Percentiles rank a stretch among this genome's conserved stretches.
Conservation (phyloP, 2,797 vertebrate species). For the Strix occidentalis region DNA sequence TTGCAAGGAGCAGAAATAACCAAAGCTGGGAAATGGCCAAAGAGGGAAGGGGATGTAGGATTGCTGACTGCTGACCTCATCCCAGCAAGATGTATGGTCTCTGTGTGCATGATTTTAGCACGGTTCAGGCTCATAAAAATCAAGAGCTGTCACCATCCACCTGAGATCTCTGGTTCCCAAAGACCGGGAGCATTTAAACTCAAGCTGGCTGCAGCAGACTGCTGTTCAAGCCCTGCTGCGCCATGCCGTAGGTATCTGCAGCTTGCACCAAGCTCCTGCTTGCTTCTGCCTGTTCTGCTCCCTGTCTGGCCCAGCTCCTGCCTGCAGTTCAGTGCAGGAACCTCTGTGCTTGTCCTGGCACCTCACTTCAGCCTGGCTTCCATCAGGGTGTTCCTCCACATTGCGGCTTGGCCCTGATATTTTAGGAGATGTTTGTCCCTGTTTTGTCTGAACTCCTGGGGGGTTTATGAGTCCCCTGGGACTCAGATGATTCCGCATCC, state of each 20-base stretch:
- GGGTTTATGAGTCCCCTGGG: not conserved
- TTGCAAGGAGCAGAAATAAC: not conserved
- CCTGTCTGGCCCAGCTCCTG: not conserved
- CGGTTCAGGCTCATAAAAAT: not conserved
- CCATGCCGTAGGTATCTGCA: not conserved
- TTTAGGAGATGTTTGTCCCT: not conserved
- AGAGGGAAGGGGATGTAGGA: not conserved
- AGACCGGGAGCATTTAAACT: not conserved
- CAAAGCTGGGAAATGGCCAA: not conserved
- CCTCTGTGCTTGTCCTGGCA: not conserved
- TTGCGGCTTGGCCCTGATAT: not conserved
- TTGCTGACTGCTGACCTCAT: not conserved
- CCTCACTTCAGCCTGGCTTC: not conserved
- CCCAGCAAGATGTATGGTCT: not conserved
- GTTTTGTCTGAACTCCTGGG: not conserved
- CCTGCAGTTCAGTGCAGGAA: not conserved
- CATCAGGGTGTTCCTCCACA: not conserved
- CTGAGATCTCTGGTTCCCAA: not conserved
- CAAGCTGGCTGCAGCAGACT: not conserved
- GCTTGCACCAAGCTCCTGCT: not conserved
- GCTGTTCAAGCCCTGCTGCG: not conserved
- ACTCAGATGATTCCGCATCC: not conserved
- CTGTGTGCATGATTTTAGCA: not conserved
- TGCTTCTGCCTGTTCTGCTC: not conserved
- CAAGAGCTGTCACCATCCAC: not conserved